phyloP scores from a whole-genome alignment of 2,113 vertebrate species.

The Ascaphus truei region DNA sequence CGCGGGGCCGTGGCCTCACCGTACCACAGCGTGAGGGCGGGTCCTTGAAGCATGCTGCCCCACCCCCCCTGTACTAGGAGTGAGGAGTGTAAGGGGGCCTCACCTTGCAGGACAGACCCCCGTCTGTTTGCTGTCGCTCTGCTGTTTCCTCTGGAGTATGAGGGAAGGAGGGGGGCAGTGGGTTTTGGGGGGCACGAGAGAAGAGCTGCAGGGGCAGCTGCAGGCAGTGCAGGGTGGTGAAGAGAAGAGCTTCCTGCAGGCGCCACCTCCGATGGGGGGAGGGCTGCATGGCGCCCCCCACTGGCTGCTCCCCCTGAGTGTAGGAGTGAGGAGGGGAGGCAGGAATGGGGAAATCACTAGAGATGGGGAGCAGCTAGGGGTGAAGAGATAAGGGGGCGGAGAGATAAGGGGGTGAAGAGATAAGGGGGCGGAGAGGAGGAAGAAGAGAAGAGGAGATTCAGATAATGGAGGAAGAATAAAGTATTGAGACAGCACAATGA shows the following conservation, averaged over 20 bases:
- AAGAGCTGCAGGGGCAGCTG: slow-evolving; percentile 28
- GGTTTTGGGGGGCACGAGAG: slow-evolving; percentile 1
- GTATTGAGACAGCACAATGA: too few species aligned
- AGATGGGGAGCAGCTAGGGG: not conserved
- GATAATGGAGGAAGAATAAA: not conserved
- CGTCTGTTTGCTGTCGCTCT: not conserved
- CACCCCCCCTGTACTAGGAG: too few species aligned
- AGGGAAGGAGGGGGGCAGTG: not conserved
- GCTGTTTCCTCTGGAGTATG: not conserved
- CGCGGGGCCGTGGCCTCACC: too few species aligned
- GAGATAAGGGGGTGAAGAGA: too few species aligned
- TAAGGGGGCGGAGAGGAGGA: not conserved
- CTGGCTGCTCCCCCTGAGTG: not conserved
- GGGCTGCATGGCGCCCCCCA: not conserved
- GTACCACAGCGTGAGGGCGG: too few species aligned
- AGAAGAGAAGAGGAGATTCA: not conserved
- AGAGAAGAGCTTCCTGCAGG: slow-evolving; percentile 20
- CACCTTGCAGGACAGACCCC: not conserved
- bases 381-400: not conserved
- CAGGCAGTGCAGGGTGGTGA: slow-evolving; percentile 19
- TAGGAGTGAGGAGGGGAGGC: not conserved
- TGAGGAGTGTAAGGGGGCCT: too few species aligned
- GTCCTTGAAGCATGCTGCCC: too few species aligned
- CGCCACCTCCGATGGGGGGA: not conserved
- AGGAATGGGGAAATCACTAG: not conserved